Percentiles rank a stretch among this genome's conserved stretches.
Evolutionary conservation across 2,113 vertebrate species (phyloP).

Genomic region (Conger conger): DNA sequence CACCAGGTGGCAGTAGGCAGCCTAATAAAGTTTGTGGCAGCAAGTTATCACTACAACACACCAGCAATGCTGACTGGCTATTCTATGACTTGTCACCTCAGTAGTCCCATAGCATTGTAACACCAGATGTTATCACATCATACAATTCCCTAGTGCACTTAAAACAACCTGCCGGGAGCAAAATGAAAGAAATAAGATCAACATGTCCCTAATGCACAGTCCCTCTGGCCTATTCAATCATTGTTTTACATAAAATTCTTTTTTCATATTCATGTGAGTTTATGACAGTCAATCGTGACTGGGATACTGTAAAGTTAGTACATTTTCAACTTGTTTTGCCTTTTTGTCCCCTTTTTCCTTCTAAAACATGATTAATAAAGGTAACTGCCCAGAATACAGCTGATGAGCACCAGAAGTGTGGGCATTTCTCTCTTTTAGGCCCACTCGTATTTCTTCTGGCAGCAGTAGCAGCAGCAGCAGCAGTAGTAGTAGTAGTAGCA

Average conservation of each 20-base stretch:
- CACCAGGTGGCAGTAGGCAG: too few species aligned
- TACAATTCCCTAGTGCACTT: background rate
- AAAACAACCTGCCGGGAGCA: background rate
- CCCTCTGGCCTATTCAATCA: background rate
- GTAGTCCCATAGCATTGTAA: background rate
- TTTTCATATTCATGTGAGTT: background rate
- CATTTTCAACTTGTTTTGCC: too few species aligned
- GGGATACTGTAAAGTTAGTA: background rate
- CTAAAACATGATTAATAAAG: too few species aligned
- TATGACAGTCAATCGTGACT: background rate
- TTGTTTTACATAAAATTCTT: background rate
- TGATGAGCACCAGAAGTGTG: too few species aligned
- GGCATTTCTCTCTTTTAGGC: background rate
- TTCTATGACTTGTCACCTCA: background rate
- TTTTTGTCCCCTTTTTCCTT: too few species aligned
- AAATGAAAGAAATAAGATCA: background rate
- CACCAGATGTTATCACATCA: background rate
- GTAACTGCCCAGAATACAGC: too few species aligned
- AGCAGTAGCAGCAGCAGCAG: too few species aligned
- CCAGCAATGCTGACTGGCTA: background rate
- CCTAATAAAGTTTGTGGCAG: background rate
- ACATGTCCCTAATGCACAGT: background rate
- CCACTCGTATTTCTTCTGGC: background rate
- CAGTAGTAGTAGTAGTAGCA: too few species aligned
- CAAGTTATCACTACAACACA: background rate